A percentile compares a stretch with the other conserved stretches of the same genome.
phyloP scores from a whole-genome alignment of 2,888 invertebrate species.

The Tipula unca region DNA sequence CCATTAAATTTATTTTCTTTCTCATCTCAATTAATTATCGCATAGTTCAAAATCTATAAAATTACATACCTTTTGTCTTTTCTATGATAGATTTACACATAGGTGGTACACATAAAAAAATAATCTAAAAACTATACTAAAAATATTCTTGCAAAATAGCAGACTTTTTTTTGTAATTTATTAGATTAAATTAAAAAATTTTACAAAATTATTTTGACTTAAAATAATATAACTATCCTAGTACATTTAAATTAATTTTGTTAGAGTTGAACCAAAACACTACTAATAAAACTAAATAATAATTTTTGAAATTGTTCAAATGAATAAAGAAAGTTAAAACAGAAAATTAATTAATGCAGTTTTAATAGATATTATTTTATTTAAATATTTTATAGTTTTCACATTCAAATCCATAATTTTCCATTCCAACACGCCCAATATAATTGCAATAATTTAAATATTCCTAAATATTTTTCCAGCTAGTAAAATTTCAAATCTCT shows the following conservation, averaged over 20 bases:
- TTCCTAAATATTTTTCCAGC: too few species aligned
- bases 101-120: background rate
- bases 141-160: background rate
- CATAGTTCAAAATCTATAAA: background rate
- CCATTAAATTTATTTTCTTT: background rate
- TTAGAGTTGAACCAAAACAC: background rate
- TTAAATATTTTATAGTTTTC: too few species aligned
- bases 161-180: background rate
- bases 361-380: background rate
- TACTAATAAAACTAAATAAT: background rate
- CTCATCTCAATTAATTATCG: background rate
- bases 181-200: background rate
- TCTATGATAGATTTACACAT: background rate
- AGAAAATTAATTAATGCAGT: background rate
- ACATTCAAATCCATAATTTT: too few species aligned
- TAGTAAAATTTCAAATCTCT: too few species aligned
- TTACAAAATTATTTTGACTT: background rate
- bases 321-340: background rate
- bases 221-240: background rate
- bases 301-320: background rate
- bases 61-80: background rate
- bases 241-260: background rate
- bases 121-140: background rate
- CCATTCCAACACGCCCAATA: too few species aligned
- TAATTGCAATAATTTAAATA: too few species aligned